Evolutionary conservation across 2,888 invertebrate species (phyloP), one percentile per base, ranked within the genome.

Genomic region (Sphinx pinastri): DNA sequence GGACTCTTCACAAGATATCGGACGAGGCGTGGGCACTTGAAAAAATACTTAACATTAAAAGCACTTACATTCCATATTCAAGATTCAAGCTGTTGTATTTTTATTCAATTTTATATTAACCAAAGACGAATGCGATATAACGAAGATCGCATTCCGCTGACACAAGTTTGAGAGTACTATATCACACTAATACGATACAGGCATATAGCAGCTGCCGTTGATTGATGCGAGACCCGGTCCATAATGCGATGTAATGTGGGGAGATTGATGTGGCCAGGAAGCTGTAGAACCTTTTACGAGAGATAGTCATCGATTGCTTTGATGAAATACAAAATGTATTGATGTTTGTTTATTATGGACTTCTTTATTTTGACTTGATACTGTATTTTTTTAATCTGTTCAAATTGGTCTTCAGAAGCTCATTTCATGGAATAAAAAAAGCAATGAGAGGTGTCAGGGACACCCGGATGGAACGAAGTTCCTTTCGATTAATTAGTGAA

Each of bases 221-320:
- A 90, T 89, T 86, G 89, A 90, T 90, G 88, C n/a, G 77, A 72
- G 79, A 77, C 78, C 77, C 77, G 82, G 78, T 83, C 77, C 81
- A 82, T 85, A 84, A 84, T 82, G 76, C 81, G 78, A 76, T 72
- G 74, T 81, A 81, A 84, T 84, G 75, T 81, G 77, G 76, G 76
- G 81, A 82, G 84, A 84, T 82, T 82, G 84, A 86, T 85, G 81
- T 80, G 76, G 80, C 78, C 71, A 72, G 76, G 72, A 78, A 83
- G 76, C 67, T 58, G 12, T 67, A n/a, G 67, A 59, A 51, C 14
- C 38, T 54, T 45, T 45, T 19, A 58, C 38, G 31, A 45, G 60
- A 12, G 31, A 25, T 67, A 52, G 66, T 66, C 67, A 70, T 67
- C 51, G 58, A 67, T 59, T 58, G 45, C 51, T 16, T 47, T 49